A percentile compares a stretch with the other conserved stretches of the same genome.
phyloP scores from a whole-genome alignment of 2,113 vertebrate species.

The Salvator merianae region DNA sequence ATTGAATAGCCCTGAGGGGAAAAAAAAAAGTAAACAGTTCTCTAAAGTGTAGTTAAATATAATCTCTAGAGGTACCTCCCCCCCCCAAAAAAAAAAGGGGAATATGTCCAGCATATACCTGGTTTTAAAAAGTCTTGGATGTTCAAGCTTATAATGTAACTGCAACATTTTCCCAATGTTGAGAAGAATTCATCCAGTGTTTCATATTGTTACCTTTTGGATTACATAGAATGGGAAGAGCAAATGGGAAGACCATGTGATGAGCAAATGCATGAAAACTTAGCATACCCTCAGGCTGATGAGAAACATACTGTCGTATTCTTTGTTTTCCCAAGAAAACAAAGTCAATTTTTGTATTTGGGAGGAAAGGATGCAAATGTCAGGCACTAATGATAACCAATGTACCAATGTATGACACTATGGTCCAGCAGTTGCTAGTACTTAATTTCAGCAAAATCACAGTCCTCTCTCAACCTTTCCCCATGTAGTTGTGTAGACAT shows the following conservation, averaged over 20 bases:
- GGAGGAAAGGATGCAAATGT: conserved; percentile 51
- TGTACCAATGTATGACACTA: neutral
- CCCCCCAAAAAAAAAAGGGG: too few species aligned
- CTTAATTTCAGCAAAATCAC: conserved; percentile 58
- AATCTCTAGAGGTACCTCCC: too few species aligned
- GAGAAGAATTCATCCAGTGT: neutral
- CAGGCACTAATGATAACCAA: conserved; percentile 60
- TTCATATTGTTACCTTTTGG: neutral
- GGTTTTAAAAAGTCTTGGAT: neutral
- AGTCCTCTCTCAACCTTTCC: conserved; percentile 39
- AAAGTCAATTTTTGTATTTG: conserved; percentile 40
- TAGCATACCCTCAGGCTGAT: conserved; percentile 17
- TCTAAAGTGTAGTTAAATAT: neutral
- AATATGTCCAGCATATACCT: too few species aligned
- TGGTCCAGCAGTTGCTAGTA: conserved; percentile 40
- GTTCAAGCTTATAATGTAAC: neutral
- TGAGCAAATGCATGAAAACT: neutral
- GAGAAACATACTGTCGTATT: neutral
- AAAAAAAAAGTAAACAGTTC: neutral
- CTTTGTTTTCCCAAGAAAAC: conserved; percentile 35
- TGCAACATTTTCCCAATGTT: neutral
- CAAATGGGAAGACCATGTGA: conserved; percentile 1
- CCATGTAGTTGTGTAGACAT: conserved; percentile 37
- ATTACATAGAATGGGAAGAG: neutral
- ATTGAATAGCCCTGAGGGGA: too few species aligned